These are phyloP conservation scores for Limonius californicus DNA, from an alignment of 1,140 invertebrate genomes.

Conservation along the genomic window DNA sequence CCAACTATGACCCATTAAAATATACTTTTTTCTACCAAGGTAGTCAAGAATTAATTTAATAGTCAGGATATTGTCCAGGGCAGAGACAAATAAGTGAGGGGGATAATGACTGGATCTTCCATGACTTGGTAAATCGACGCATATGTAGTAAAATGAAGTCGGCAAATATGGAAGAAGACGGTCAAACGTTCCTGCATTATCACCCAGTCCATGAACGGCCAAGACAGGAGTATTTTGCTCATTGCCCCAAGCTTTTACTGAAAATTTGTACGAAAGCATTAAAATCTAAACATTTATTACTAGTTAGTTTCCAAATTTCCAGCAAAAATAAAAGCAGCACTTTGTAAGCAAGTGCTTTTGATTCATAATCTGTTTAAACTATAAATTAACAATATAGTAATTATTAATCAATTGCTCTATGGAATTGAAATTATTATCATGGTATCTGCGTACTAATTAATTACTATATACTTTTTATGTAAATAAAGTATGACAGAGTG, in stretches of 20 bases:
- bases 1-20: slow-evolving; percentile 58
- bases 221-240: neutral
- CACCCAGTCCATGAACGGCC: neutral
- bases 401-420: neutral
- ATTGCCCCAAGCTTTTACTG: slow-evolving; percentile 5
- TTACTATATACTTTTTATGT: no score
- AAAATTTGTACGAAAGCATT: neutral
- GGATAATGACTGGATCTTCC: slow-evolving; percentile 61
- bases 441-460: no score
- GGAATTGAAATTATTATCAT: neutral
- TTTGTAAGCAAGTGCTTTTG: no score
- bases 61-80: slow-evolving; percentile 47
- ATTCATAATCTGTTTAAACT: no score
- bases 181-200: slow-evolving; percentile 12
- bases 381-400: neutral
- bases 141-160: slow-evolving; percentile 55
- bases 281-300: no score
- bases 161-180: neutral
- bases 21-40: slow-evolving; percentile 26
- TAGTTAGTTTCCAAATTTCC: no score
- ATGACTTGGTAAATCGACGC: slow-evolving; percentile 64
- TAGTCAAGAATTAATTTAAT: slow-evolving; percentile 52
- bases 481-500: no score
- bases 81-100: slow-evolving; percentile 46
- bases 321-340: no score